Conservation (phyloP, 2,888 invertebrate species). For the Aproaerema taeniolella region DNA sequence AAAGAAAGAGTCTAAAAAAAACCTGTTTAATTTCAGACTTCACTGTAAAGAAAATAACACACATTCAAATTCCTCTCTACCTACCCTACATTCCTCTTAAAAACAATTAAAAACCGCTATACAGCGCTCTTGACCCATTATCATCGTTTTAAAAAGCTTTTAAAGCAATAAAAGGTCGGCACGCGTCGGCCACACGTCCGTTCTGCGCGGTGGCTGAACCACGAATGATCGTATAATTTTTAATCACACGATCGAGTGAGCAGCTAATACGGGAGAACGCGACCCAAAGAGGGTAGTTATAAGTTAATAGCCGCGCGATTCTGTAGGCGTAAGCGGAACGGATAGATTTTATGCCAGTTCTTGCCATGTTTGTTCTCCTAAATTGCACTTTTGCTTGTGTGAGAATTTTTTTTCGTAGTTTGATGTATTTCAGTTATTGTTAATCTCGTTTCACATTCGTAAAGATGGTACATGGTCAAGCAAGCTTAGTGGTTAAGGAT, state of each 20-base stretch:
- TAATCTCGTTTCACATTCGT: too few species aligned
- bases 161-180: slow-evolving; percentile 46
- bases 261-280: slow-evolving; percentile 73
- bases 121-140: slow-evolving; percentile 34
- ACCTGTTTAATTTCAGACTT: too few species aligned
- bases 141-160: slow-evolving; percentile 61
- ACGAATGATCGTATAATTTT: slow-evolving; percentile 63
- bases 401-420: too few species aligned
- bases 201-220: slow-evolving; percentile 34
- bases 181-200: slow-evolving; percentile 45
- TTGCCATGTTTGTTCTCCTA: too few species aligned
- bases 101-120: slow-evolving; percentile 26
- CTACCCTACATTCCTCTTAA: slow-evolving; percentile 16
- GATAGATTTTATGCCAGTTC: slow-evolving; percentile 14
- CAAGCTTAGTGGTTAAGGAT: too few species aligned
- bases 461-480: too few species aligned
- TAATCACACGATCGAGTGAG: slow-evolving; percentile 74
- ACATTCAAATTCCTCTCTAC: too few species aligned
- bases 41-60: too few species aligned
- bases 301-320: slow-evolving; percentile 25
- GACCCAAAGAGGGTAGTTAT: slow-evolving; percentile 36
- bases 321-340: slow-evolving; percentile 26
- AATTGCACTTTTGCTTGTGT: too few species aligned
- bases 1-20: too few species aligned
- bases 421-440: too few species aligned